Percentiles rank a stretch among this genome's conserved stretches.
Conservation (phyloP, 2,888 invertebrate genomes). For the Malthinus seriepunctatus region DNA sequence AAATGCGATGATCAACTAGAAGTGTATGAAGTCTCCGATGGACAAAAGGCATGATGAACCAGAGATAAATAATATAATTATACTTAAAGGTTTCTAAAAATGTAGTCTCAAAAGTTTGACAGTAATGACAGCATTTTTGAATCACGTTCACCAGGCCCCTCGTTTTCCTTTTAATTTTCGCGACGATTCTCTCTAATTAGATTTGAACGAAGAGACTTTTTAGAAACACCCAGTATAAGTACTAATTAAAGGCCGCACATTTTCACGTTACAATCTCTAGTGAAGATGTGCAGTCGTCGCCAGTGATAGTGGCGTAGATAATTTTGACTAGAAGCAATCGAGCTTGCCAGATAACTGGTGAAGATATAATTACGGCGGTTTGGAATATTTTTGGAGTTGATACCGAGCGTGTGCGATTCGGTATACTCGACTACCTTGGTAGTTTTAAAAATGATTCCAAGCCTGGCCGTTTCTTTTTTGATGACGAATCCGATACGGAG, state of each 20-base stretch:
- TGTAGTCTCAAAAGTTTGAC: too few species aligned
- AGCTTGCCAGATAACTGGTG: conserved; percentile 26
- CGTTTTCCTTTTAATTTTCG: too few species aligned
- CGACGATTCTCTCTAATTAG: too few species aligned
- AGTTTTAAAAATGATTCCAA: conserved; percentile 5
- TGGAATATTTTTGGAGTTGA: conserved; percentile 11
- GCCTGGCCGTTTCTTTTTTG: conserved; percentile 22
- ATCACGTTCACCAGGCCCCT: too few species aligned
- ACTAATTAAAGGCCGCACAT: conserved; percentile 43
- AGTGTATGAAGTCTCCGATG: conserved; percentile 50
- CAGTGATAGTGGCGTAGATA: conserved; percentile 25
- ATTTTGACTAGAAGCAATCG: conserved; percentile 30
- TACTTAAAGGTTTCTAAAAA: conserved; percentile 7
- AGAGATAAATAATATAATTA: conserved; percentile 38
- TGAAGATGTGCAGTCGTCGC: conserved; percentile 41
- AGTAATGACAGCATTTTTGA: too few species aligned
- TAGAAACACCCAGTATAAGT: conserved; percentile 28
- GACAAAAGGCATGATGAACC: conserved; percentile 50
- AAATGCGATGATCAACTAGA: conserved; percentile 46
- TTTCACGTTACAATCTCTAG: conserved; percentile 39
- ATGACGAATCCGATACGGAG: conserved; percentile 54
- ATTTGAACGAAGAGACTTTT: too few species aligned
- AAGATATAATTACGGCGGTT: conserved; percentile 15
- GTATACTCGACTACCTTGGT: conserved; percentile 11
- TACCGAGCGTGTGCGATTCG: conserved; percentile 29